These are phyloP conservation scores for Antechinus stuartii DNA, from an alignment of 2,113 vertebrate genomes.

Conservation along the genomic window DNA sequence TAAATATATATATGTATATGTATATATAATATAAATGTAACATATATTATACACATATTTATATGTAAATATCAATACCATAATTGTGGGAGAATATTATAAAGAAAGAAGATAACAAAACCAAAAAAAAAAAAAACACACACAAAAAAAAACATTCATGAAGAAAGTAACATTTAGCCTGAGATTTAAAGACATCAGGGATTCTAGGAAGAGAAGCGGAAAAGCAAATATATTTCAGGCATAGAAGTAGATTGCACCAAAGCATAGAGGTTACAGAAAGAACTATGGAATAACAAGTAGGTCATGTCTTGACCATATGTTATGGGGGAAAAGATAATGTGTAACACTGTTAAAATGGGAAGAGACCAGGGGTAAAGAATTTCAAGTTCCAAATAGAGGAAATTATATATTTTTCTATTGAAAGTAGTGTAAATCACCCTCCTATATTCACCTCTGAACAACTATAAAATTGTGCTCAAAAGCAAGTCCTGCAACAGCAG, in stretches of 20 bases:
- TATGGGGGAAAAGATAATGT: too few species aligned
- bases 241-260: not conserved
- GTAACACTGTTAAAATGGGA: not conserved
- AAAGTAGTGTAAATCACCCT: not conserved
- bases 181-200: not conserved
- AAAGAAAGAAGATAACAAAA: not conserved
- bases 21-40: not conserved
- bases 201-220: not conserved
- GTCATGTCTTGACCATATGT: not conserved
- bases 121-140: too few species aligned
- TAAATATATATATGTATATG: too few species aligned
- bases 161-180: not conserved
- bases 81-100: not conserved
- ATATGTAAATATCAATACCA: not conserved
- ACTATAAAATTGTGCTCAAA: too few species aligned
- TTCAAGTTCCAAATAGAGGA: not conserved
- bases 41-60: not conserved
- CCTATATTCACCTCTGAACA: too few species aligned
- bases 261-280: not conserved
- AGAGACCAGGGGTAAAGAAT: not conserved
- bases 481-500: too few species aligned
- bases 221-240: not conserved
- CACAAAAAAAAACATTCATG: not conserved
- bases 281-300: not conserved
- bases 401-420: not conserved